Conservation (phyloP, 2,113 vertebrate genomes). For the Heloderma charlesbogerti region DNA sequence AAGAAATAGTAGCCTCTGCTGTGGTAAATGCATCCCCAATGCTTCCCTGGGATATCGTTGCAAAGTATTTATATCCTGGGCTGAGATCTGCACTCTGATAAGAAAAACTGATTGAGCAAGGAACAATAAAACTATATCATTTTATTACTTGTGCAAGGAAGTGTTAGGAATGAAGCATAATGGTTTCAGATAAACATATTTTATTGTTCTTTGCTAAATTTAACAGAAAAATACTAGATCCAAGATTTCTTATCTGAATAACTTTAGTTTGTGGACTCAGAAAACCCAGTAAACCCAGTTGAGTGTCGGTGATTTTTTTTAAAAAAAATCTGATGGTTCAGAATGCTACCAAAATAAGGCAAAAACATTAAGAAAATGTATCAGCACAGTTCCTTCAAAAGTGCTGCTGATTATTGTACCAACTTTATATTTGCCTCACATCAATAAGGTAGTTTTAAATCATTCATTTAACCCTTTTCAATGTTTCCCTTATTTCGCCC, state of each 20-base stretch:
- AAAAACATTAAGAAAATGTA: conserved; percentile 24
- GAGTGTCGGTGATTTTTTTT: not conserved
- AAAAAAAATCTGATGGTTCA: not conserved
- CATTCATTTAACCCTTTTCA: conserved; percentile 31
- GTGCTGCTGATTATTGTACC: conserved; percentile 8
- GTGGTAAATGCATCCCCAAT: not conserved
- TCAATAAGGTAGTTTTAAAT: conserved; percentile 36
- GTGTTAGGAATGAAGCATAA: not conserved
- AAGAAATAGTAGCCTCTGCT: not conserved
- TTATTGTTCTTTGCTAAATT: not conserved
- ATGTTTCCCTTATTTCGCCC: not conserved
- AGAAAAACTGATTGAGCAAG: not conserved
- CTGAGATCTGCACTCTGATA: not conserved
- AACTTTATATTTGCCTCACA: conserved; percentile 20
- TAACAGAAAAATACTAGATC: conserved; percentile 14
- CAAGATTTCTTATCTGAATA: conserved; percentile 23
- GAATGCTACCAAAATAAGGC: not conserved
- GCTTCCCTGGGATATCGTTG: not conserved
- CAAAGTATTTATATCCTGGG: not conserved
- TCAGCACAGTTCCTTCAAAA: not conserved
- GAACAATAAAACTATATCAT: not conserved
- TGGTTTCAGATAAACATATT: not conserved
- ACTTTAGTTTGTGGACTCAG: not conserved
- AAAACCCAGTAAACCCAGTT: not conserved
- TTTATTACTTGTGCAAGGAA: not conserved